Evolutionary conservation across 2,888 invertebrate genomes (phyloP).

Genomic region (Eremobia ochroleuca): DNA sequence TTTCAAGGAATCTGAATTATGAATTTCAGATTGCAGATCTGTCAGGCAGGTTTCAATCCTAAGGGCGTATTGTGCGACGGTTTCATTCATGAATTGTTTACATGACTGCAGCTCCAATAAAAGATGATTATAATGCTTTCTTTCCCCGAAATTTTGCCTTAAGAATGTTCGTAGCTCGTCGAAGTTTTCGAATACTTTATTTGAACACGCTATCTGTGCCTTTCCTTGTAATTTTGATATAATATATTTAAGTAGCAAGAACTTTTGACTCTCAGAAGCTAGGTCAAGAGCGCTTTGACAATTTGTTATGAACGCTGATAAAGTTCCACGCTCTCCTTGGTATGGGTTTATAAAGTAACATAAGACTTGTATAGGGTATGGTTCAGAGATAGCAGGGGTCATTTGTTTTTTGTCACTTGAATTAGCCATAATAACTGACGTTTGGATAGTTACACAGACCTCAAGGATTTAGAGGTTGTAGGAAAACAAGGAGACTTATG

Average conservation of each 20-base stretch:
- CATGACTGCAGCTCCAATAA: not conserved
- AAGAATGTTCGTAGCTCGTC: not conserved
- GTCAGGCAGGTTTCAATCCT: not conserved
- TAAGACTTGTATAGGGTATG: not conserved
- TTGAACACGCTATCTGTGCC: not conserved
- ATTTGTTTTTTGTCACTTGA: not conserved
- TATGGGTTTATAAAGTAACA: slow-evolving; percentile 10
- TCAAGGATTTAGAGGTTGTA: not conserved
- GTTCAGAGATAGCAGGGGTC: not conserved
- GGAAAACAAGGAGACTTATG: not conserved
- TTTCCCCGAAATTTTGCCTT: not conserved
- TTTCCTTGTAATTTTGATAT: slow-evolving; percentile 8
- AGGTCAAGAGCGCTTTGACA: slow-evolving; percentile 17
- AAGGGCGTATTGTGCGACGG: slow-evolving; percentile 8
- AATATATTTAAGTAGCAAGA: not conserved
- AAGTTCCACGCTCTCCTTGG: slow-evolving; percentile 5
- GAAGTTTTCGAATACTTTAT: not conserved
- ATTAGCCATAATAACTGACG: not conserved
- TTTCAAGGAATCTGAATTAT: not conserved
- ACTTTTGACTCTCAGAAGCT: slow-evolving; percentile 1
- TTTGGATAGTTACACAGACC: not conserved
- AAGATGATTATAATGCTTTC: not conserved
- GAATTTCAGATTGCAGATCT: not conserved
- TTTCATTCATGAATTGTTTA: not conserved
- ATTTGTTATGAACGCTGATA: slow-evolving; percentile 10